These are phyloP conservation scores for Hyposmocoma kahamanoa DNA, from an alignment of 1,140 invertebrate genomes.

Conservation along the genomic window DNA sequence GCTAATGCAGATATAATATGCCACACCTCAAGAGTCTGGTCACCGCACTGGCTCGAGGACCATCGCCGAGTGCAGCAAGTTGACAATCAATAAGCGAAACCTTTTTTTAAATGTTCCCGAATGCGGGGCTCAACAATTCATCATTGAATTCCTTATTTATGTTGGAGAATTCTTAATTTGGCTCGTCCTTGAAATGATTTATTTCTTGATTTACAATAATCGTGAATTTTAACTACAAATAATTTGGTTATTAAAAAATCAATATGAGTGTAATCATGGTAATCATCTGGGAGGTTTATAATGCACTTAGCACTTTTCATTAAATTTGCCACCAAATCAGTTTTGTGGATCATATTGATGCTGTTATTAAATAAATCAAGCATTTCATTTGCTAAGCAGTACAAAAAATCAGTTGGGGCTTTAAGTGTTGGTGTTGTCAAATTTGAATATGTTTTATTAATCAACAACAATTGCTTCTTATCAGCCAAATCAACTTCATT, in stretches of 20 bases:
- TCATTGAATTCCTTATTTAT: too few relatives aligned
- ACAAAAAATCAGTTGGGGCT: conserved; percentile 6
- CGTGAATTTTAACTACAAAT: conserved; percentile 5
- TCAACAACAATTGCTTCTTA: conserved; percentile 8
- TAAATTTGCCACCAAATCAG: background rate
- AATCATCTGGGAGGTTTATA: background rate
- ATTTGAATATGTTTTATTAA: conserved; percentile 10
- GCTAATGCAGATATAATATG: too few relatives aligned
- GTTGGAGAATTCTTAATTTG: conserved; percentile 4
- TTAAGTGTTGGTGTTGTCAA: conserved; percentile 1
- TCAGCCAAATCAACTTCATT: conserved; percentile 8
- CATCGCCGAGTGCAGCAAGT: too few relatives aligned
- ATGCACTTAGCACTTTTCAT: background rate
- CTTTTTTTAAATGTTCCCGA: too few relatives aligned
- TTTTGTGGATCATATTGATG: conserved; percentile 1
- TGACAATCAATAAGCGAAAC: too few relatives aligned
- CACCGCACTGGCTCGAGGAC: too few relatives aligned
- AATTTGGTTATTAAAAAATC: conserved; percentile 5
- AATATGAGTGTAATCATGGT: conserved; percentile 6
- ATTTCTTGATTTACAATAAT: conserved; percentile 5
- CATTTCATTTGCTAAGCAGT: background rate
- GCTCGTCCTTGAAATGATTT: background rate
- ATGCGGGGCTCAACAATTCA: too few relatives aligned
- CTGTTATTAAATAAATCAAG: conserved; percentile 2
- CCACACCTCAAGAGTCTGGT: too few relatives aligned